Evolutionary conservation across 2,888 invertebrate genomes (phyloP).

Genomic region (Scotopteryx bipunctaria): DNA sequence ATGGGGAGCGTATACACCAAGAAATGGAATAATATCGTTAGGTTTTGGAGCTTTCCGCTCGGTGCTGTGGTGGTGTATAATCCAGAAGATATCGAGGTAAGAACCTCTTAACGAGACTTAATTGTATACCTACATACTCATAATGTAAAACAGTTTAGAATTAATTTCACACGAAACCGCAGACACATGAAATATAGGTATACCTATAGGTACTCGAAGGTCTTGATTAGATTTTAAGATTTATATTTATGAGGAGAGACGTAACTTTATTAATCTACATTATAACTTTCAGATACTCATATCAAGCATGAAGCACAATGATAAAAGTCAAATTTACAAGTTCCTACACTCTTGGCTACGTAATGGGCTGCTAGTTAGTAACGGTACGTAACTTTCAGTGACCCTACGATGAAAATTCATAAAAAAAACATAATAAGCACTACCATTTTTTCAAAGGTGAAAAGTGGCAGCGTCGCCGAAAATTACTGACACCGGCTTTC

Average conservation of each 20-base stretch:
- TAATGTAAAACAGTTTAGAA: too few relatives aligned
- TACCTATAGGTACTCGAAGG: too few relatives aligned
- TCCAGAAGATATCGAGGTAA: conserved; percentile 77
- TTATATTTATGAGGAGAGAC: too few relatives aligned
- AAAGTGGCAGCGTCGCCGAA: conserved; percentile 85
- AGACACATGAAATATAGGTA: too few relatives aligned
- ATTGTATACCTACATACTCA: too few relatives aligned
- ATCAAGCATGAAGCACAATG: conserved; percentile 71
- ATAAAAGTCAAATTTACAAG: conserved; percentile 77
- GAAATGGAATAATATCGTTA: conserved; percentile 50
- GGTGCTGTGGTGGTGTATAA: conserved; percentile 58
- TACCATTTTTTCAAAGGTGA: too few relatives aligned
- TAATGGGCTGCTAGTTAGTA: conserved; percentile 78
- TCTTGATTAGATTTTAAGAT: too few relatives aligned
- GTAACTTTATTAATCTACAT: neutral
- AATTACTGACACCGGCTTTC: conserved; percentile 85
- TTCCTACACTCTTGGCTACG: conserved; percentile 78
- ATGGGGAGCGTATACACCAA: conserved; percentile 43
- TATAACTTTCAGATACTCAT: conserved; percentile 65
- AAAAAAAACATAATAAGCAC: too few relatives aligned
- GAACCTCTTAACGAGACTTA: too few relatives aligned
- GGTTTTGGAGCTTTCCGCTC: conserved; percentile 51
- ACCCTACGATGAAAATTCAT: too few relatives aligned
- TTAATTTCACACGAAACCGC: too few relatives aligned
- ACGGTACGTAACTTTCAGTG: conserved; percentile 24